Conservation (phyloP, 2,888 invertebrate species). For the Nysson spinosus region DNA sequence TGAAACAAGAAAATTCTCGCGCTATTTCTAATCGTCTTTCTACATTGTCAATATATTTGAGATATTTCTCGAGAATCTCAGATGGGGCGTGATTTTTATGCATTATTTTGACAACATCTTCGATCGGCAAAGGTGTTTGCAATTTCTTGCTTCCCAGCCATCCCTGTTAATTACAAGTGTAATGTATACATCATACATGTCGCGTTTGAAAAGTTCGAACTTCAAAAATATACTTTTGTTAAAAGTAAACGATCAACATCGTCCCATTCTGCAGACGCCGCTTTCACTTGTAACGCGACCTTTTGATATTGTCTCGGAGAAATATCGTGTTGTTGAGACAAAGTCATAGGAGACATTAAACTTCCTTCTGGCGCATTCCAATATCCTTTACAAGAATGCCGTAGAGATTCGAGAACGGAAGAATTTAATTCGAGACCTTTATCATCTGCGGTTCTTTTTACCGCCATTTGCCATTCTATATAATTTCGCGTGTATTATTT, state of each 20-base stretch:
- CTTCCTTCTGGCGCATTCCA: constrained; percentile 80
- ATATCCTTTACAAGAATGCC: constrained; percentile 79
- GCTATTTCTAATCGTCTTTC: constrained; percentile 82
- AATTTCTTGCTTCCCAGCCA: constrained; percentile 78
- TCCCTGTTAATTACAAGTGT: constrained; percentile 68
- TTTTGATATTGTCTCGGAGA: constrained; percentile 84
- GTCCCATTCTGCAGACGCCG: constrained; percentile 81
- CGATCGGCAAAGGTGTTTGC: constrained; percentile 76
- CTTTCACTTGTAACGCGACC: constrained; percentile 83
- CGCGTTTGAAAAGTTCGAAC: background rate
- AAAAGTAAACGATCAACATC: constrained; percentile 82
- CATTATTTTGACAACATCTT: constrained; percentile 77
- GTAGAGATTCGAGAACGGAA: constrained; percentile 79
- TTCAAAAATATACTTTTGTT: constrained; percentile 79
- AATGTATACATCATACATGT: background rate
- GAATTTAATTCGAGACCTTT: constrained; percentile 66
- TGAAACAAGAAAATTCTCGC: constrained; percentile 82
- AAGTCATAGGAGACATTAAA: constrained; percentile 79
- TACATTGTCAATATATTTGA: constrained; percentile 79
- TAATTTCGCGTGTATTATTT: background rate
- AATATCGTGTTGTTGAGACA: constrained; percentile 79
- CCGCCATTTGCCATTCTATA: constrained; percentile 82
- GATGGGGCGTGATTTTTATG: constrained; percentile 75
- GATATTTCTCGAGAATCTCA: constrained; percentile 79
- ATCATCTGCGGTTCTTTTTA: constrained; percentile 73